Evolutionary conservation across 2,888 invertebrate genomes (phyloP), one percentile per base, ranked within the genome.

Genomic region (Portevinia maculata): DNA sequence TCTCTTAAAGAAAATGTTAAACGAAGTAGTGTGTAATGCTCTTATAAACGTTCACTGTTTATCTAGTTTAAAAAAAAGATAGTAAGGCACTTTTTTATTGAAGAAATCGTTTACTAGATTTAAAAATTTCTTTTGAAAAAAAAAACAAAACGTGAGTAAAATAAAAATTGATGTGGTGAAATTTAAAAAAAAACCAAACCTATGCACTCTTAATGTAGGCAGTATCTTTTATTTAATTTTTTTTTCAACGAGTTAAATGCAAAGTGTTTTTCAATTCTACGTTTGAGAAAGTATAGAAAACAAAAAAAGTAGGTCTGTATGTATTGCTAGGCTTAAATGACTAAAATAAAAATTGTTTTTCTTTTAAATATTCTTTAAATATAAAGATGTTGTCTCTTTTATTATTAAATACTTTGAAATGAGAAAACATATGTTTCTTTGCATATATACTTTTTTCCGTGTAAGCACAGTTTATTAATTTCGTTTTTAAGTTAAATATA

Each of bases 401-500:
- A 84, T 64, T 79, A 67, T 79, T 81, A 86, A 88, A 86, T 87
- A 87, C 88, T 78, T 70, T 64, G 62, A 78, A 84, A 62, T 71
- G 50, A 79, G 78, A 73, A 76, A 69, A 84, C 65, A 71, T 64
- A 84, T 53, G 69, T 65, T 76, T 75, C 76, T 75, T 46, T 32
- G 46, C 9, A 79, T 84, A 34, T 41, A 46, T 46, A 28, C n/a
- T 46, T n/a, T 32, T 21, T 15, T 24, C n/a, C 41, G 17, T 39
- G 30, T 30, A 73, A 62, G 37, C 48, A 65, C 57, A 69, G 46
- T 41, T 69, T 34, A 34, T 44, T 24, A 24, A 3, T 24, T 46
- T 60, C 32, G 32, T 32, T 34, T 28, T 46, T 46, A 46, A 30
- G 44, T 79, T 67, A 60, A 67, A 67, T 46, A 79, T 62, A 74